Conservation (phyloP, 2,113 vertebrate genomes). For the Microcebus lehilahytsara region DNA sequence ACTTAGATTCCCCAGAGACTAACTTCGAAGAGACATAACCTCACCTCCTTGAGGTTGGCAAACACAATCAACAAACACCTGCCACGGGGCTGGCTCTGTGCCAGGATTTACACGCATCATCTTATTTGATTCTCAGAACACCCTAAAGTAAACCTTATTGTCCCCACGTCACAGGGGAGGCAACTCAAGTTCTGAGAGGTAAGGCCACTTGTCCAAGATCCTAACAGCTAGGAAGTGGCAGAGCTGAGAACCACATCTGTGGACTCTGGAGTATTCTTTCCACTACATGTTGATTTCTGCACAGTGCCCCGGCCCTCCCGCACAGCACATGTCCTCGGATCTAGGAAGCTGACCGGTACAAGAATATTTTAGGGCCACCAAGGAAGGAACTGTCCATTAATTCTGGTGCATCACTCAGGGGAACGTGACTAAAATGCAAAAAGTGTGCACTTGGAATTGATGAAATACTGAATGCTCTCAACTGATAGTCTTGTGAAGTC, state of each 20-base stretch:
- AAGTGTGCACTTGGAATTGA: accelerated
- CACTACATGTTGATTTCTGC: accelerated
- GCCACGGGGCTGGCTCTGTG: accelerated
- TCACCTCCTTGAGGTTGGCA: accelerated
- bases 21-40: not conserved
- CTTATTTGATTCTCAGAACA: not conserved
- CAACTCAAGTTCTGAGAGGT: not conserved
- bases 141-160: accelerated
- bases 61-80: not conserved
- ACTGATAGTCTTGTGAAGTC: not conserved
- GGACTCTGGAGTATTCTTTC: not conserved
- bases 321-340: accelerated
- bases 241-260: accelerated
- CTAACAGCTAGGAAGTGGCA: accelerated
- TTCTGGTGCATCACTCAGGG: accelerated
- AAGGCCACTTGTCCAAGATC: not conserved
- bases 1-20: not conserved
- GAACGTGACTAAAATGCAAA: not conserved
- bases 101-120: accelerated
- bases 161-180: not conserved
- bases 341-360: not conserved
- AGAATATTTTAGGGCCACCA: too few species aligned
- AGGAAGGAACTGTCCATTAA: not conserved
- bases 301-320: not conserved
- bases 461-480: accelerated